Conservation (phyloP, 2,888 invertebrate genomes). For the Drosophila monieri region DNA sequence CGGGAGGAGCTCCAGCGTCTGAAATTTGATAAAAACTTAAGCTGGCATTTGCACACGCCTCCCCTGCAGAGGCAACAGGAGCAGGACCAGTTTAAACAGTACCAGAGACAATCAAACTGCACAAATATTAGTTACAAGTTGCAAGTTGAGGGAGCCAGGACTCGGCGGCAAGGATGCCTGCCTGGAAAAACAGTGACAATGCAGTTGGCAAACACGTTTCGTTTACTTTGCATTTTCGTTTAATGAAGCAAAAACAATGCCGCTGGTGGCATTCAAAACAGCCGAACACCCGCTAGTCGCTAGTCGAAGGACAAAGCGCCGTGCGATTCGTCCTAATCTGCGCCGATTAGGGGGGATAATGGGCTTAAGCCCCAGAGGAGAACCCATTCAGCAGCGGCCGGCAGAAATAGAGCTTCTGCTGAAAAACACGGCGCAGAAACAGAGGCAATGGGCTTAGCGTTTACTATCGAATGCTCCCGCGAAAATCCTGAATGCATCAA, state of each 20-base stretch:
- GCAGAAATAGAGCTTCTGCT: too few species aligned
- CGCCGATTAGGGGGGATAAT: neutral
- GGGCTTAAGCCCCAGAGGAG: neutral
- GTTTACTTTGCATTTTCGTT: slow-evolving; percentile 55
- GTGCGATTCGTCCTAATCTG: neutral
- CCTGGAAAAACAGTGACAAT: slow-evolving; percentile 52
- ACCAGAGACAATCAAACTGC: slow-evolving; percentile 32
- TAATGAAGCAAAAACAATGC: slow-evolving; percentile 41
- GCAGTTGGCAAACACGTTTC: slow-evolving; percentile 24
- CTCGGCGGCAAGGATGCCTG: neutral
- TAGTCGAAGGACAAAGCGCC: neutral
- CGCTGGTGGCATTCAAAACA: neutral
- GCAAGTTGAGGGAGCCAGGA: neutral
- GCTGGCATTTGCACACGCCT: neutral
- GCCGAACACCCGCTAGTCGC: neutral
- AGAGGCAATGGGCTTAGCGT: neutral
- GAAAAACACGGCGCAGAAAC: neutral
- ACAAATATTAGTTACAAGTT: slow-evolving; percentile 31
- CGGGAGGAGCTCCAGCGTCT: too few species aligned
- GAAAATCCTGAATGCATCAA: neutral
- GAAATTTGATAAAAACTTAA: slow-evolving; percentile 7
- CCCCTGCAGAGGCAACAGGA: neutral
- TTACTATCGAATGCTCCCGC: neutral
- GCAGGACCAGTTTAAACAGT: slow-evolving; percentile 17
- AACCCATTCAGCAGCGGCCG: neutral